phyloP scores from a whole-genome alignment of 2,797 vertebrate species.

The Macrochelys suwanniensis region DNA sequence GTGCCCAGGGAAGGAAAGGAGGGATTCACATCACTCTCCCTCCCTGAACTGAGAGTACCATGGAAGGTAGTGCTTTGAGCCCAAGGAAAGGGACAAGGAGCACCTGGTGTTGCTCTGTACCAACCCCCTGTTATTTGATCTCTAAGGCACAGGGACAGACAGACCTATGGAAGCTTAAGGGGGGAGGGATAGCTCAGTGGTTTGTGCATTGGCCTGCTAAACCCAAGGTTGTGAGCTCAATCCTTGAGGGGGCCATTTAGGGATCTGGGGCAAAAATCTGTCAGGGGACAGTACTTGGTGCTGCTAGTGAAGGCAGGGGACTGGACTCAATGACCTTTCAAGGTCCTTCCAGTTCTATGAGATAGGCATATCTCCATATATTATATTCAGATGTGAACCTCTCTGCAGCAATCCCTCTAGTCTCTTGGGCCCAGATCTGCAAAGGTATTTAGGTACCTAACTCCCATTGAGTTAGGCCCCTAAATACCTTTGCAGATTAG shows the following conservation, averaged over 20 bases:
- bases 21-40: background rate
- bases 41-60: background rate
- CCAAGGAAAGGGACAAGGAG: background rate
- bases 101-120: background rate
- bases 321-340: too few relatives aligned
- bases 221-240: too few relatives aligned
- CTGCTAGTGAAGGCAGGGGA: too few relatives aligned
- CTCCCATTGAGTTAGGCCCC: too few relatives aligned
- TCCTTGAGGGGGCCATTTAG: too few relatives aligned
- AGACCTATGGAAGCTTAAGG: background rate
- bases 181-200: too few relatives aligned
- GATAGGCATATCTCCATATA: too few relatives aligned
- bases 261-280: too few relatives aligned
- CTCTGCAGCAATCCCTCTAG: background rate
- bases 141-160: accelerated
- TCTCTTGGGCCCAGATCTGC: background rate
- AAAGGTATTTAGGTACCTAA: background rate
- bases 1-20: background rate
- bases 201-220: too few relatives aligned
- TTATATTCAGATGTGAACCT: too few relatives aligned
- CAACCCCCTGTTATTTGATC: accelerated
- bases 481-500: background rate
- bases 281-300: too few relatives aligned
- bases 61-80: background rate
- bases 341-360: too few relatives aligned